These are phyloP conservation scores for Microtus montanus DNA, from an alignment of 2,113 vertebrate genomes.

Conservation along the genomic window DNA sequence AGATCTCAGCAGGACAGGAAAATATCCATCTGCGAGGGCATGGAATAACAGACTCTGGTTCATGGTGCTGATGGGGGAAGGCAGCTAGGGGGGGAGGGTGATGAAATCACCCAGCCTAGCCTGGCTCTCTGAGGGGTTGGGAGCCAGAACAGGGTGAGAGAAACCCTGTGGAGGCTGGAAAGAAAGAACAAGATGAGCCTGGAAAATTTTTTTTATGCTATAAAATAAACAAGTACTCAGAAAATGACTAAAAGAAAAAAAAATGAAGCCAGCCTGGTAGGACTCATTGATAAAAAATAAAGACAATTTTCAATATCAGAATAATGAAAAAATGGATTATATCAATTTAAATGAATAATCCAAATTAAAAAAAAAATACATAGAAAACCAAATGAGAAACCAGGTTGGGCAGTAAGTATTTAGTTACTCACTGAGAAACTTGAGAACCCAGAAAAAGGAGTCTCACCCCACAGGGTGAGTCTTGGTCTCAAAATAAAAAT, in stretches of 20 bases:
- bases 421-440: not conserved
- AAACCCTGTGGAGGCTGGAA: too few relatives aligned
- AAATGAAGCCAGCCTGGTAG: not conserved
- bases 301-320: slow-evolving; percentile 7
- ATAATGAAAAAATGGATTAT: slow-evolving; percentile 34
- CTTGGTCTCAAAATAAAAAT: not conserved
- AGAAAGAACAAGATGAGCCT: not conserved
- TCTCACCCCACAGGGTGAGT: not conserved
- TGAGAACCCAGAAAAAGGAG: not conserved
- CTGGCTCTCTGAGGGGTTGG: too few relatives aligned
- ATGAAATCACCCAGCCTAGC: not conserved
- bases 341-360: slow-evolving; percentile 24
- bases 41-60: not conserved
- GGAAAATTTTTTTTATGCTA: not conserved
- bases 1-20: not conserved
- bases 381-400: not conserved
- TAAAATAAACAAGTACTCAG: not conserved
- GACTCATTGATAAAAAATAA: not conserved
- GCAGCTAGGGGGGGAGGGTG: not conserved
- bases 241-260: not conserved
- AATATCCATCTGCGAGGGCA: not conserved
- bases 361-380: not conserved
- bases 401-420: not conserved
- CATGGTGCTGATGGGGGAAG: not conserved
- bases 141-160: not conserved